Evolutionary conservation across 2,797 vertebrate genomes (phyloP).

Genomic region (Schizopygopsis malacanthus): DNA sequence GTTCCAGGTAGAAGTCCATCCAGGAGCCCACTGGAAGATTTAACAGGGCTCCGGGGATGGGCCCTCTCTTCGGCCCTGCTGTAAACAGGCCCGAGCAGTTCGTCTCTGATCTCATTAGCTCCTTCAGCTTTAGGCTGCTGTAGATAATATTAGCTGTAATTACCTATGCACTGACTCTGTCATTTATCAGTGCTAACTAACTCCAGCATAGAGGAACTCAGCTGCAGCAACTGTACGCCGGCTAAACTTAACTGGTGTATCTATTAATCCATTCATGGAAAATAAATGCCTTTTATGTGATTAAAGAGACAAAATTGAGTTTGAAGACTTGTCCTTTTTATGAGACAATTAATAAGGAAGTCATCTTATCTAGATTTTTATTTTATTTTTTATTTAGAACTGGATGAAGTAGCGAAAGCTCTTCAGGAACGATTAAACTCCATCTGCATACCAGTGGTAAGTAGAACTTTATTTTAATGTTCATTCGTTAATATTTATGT

Average conservation of each 20-base stretch:
- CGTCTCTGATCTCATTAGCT: constrained; percentile 60
- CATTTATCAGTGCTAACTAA: constrained; percentile 64
- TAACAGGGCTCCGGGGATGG: constrained; percentile 25
- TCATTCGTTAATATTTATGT: not conserved
- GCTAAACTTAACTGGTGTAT: constrained; percentile 9
- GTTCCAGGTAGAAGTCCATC: constrained; percentile 2
- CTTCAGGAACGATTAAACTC: constrained; percentile 86
- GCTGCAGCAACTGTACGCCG: not conserved
- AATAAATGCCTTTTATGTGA: not conserved
- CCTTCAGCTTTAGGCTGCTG: constrained; percentile 59
- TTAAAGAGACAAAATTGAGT: not conserved
- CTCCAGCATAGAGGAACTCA: constrained; percentile 14
- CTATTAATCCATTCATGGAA: constrained; percentile 18
- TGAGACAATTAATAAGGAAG: not conserved
- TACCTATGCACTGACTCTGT: constrained; percentile 60
- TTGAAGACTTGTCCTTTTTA: not conserved
- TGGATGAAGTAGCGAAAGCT: constrained; percentile 89
- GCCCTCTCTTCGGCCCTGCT: constrained; percentile 26
- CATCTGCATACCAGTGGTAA: constrained; percentile 89
- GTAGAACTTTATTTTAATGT: constrained; percentile 64
- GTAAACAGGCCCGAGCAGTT: constrained; percentile 33
- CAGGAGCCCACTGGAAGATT: not conserved
- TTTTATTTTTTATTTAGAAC: constrained; percentile 77
- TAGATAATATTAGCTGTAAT: constrained; percentile 62
- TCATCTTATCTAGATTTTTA: constrained; percentile 32